Evolutionary conservation across 2,888 invertebrate species (phyloP), one percentile per base, ranked within the genome.

Genomic region (Rapana venosa): DNA sequence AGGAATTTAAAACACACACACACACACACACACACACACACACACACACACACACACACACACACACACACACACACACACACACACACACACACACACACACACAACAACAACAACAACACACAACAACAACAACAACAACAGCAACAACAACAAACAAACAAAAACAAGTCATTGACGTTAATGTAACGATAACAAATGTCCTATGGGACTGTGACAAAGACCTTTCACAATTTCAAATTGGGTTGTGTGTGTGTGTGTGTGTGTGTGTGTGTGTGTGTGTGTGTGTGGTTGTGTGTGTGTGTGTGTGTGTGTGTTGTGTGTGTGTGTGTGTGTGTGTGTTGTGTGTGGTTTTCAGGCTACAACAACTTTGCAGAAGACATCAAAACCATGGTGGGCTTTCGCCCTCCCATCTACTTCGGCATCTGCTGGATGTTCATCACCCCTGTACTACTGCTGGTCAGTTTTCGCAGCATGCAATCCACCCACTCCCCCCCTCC

Each of bases 381-480:
- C 89, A 92, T 94, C 35, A 90, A 93, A 79, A 90, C 93, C 47
- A 94, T 94, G 94, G 84, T 93, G 6, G 94, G 94, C 4, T 89
- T 88, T 30, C 91, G 90, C 61, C 94, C 94, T 0, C 91, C 90
- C 86, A n/a, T 92, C 15, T 94, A 92, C 92, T 94, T 92, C 92
- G 90, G 88, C 35, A 90, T 92, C 4, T 92, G 92, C 11, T 94
- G 94, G 94, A 84, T 88, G 11, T 91, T 90, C 35, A 87, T 94
- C 61, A 88, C 93, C 0, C 94, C 94, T 17, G 85, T 92, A 1
- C 90, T 93, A 1, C 90, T 94, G 0, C 30, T 93, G 90, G 94
- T 94, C 90, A 92, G 92, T 92, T 13, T 47, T 32, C 11, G 30
- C 15, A 35, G 15, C 35, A 32, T 35, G 20, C 17, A 47, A 13